Conservation (phyloP, 2,113 vertebrate genomes). For the Paradoxurus hermaphroditus region DNA sequence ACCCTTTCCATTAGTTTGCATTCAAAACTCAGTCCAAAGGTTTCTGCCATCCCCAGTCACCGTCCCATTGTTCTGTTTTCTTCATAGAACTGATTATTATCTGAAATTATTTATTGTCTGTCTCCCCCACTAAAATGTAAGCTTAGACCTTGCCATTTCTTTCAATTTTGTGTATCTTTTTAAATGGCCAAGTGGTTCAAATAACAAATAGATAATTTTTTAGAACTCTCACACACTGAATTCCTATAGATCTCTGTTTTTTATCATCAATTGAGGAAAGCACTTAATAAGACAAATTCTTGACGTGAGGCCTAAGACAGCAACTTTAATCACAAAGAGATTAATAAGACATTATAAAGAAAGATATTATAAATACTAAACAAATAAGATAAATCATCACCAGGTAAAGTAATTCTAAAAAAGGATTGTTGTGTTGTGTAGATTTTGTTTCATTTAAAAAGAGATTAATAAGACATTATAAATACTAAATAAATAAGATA, state of each 20-base stretch:
- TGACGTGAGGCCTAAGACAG: neutral
- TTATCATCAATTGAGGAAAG: neutral
- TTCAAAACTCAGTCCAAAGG: neutral
- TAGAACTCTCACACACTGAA: neutral
- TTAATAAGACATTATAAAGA: neutral
- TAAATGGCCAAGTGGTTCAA: neutral
- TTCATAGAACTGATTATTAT: neutral
- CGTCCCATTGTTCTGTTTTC: neutral
- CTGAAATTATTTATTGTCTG: neutral
- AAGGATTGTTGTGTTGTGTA: neutral
- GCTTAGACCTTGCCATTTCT: neutral
- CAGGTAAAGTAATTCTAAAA: neutral
- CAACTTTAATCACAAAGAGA: neutral
- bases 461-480: neutral
- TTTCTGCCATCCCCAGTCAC: neutral
- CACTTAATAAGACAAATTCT: neutral
- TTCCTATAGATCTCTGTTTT: neutral
- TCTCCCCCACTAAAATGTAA: neutral
- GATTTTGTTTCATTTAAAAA: neutral
- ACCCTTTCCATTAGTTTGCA: neutral
- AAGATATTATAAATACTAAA: no score
- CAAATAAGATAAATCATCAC: neutral
- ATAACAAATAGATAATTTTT: neutral
- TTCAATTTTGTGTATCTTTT: neutral
- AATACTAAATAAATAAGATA: neutral